phyloP scores from a whole-genome alignment of 2,888 invertebrate species.

The Unio pictorum region DNA sequence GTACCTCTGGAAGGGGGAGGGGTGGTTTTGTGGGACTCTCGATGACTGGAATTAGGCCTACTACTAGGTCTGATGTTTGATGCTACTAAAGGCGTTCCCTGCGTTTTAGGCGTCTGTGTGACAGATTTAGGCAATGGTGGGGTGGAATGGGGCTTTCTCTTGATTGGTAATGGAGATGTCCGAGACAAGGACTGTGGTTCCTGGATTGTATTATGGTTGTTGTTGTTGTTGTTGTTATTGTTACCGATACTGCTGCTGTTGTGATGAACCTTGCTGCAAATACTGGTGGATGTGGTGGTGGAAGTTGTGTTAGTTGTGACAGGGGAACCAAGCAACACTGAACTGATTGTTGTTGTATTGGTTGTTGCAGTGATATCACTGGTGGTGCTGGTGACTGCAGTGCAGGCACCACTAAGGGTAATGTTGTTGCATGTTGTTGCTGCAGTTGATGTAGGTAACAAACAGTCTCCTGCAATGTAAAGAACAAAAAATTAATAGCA shows the following conservation, averaged over 20 bases:
- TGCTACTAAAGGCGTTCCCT: conserved; percentile 3
- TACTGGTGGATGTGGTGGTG: conserved; percentile 7
- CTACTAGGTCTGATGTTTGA: no score
- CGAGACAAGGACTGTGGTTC: conserved; percentile 14
- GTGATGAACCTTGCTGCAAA: neutral
- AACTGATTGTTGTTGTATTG: conserved; percentile 62
- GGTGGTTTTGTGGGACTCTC: conserved; percentile 23
- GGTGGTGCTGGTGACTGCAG: conserved; percentile 70
- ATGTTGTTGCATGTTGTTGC: no score
- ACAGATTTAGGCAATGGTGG: conserved; percentile 18
- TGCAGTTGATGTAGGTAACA: no score
- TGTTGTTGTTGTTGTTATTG: conserved; percentile 1
- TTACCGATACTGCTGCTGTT: neutral
- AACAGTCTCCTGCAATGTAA: no score
- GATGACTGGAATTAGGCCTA: conserved; percentile 2
- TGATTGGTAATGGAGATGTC: conserved; percentile 16
- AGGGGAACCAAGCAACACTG: conserved; percentile 22
- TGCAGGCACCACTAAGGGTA: no score
- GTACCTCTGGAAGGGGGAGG: conserved; percentile 21
- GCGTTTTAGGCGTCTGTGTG: conserved; percentile 3
- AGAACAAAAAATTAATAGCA: no score
- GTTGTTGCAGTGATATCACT: conserved; percentile 49
- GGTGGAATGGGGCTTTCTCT: conserved; percentile 7
- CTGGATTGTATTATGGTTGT: neutral
- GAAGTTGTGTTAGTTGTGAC: conserved; percentile 12